Base-by-base conservation (phyloP, 1,140 invertebrate genomes). In the Notospermus geniculatus region DNA sequence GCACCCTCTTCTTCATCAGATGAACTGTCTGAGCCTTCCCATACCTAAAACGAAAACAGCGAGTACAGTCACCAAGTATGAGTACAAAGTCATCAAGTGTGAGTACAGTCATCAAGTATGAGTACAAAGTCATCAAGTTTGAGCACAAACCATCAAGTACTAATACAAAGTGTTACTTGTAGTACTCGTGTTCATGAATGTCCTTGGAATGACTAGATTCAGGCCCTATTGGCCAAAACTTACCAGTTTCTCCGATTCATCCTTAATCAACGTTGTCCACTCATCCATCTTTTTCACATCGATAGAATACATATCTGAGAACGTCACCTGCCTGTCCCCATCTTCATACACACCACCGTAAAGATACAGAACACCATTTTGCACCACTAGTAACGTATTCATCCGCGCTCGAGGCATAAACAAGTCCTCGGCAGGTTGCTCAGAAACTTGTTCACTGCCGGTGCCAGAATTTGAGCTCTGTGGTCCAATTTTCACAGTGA, bases 271-370 rank as follows among this genome's bases (percentile, higher is more conserved):
- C 0, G 86, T 89, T 68, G 87, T 89, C 93, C 93, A 96, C 77
- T 92, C 88, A 67, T 92, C 89, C 62, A 91, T 73, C 80, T 93
- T 95, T 74, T 89, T 88, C 39, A 91, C 78, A 84, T 95, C 92
- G 86, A 95, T 82, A 54, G 87, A 86, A 79, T 93, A 91, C 77
- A 95, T 89, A 80, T 96, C 93, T 60, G 83, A 86, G 0, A 93
- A 84, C 1, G 92, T 95, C 57, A 90, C 55, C 78, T 94, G 90
- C 70, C 87, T 90, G 53, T 92, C 87, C 9, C 88, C 90, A 60
- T 89, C 88, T 82, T 96, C 93, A 70, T 87, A 86, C 64, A 93
- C 84, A 1, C 94, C 94, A 5, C 93, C 93, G 81, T 92, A 96
- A 28, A 97, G 72, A 77, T 91, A 96, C 0, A 97, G 79, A 11